phyloP scores from a whole-genome alignment of 2,888 invertebrate species.

The Cacoxenus indagator region DNA sequence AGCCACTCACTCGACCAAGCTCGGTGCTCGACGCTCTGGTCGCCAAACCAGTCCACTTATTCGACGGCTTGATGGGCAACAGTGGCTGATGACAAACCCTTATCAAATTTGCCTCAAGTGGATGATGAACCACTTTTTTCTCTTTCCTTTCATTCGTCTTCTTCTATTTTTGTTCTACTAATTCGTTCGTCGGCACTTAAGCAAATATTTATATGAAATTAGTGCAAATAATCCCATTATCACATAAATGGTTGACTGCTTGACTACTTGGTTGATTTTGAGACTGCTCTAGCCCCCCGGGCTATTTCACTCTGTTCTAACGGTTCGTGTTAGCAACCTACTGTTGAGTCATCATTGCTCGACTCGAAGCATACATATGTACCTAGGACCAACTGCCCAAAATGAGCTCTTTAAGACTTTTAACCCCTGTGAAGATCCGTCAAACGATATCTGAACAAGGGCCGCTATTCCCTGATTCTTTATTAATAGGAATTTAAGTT shows the following conservation, averaged over 20 bases:
- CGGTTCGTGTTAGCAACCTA: too few species aligned
- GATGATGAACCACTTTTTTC: background rate
- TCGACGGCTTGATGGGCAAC: background rate
- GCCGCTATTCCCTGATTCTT: too few species aligned
- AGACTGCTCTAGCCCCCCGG: background rate
- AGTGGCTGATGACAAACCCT: constrained; percentile 13
- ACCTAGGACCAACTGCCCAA: too few species aligned
- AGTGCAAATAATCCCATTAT: constrained; percentile 10
- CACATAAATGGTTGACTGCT: background rate
- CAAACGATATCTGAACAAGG: too few species aligned
- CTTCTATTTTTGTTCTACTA: background rate
- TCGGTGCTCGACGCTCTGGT: background rate
- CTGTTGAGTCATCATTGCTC: too few species aligned
- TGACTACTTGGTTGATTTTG: background rate
- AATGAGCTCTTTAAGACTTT: too few species aligned
- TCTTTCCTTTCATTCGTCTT: background rate
- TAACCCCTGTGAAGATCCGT: too few species aligned
- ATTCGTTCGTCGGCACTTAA: background rate
- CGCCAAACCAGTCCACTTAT: too few species aligned
- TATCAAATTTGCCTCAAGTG: constrained; percentile 15
- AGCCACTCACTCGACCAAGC: background rate
- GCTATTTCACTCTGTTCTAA: background rate
- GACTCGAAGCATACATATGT: too few species aligned
- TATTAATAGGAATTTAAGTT: too few species aligned
- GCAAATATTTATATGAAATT: constrained; percentile 8